Conservation (phyloP, 2,888 invertebrate genomes). For the Aricia artaxerxes region DNA sequence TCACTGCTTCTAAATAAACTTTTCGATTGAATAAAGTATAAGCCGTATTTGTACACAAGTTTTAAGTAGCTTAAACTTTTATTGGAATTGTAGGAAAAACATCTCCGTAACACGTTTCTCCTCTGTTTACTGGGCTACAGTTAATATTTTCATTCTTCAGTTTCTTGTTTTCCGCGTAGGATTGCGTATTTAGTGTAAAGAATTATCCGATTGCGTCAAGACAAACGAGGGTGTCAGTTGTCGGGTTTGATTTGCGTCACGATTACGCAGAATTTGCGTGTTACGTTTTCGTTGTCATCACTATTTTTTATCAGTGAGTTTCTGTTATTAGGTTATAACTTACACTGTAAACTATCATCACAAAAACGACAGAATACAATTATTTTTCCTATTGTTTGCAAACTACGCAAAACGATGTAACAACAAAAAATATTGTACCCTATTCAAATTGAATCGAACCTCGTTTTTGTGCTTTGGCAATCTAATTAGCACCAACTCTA, state of each 20-base stretch:
- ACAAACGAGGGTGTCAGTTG: slow-evolving; percentile 7
- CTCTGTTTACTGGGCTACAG: neutral
- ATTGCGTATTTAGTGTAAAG: neutral
- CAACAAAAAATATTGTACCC: neutral
- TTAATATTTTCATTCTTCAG: neutral
- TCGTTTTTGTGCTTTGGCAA: neutral
- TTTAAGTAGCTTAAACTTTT: neutral
- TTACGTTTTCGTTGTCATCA: neutral
- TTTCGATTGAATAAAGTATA: neutral
- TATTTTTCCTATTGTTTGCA: neutral
- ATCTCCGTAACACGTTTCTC: neutral
- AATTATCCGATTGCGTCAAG: slow-evolving; percentile 10
- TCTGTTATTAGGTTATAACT: neutral
- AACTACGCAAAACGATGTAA: neutral
- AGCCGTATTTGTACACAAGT: neutral
- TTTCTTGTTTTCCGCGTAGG: neutral
- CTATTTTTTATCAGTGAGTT: neutral
- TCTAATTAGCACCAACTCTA: neutral
- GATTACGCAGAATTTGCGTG: neutral
- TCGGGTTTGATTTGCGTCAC: slow-evolving; percentile 12
- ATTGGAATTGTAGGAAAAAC: neutral
- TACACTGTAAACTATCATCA: neutral
- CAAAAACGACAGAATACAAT: neutral
- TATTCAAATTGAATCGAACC: neutral
- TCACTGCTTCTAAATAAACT: neutral